Base-by-base conservation (phyloP, 2,888 invertebrate genomes). In the Cylloceria caligata region DNA sequence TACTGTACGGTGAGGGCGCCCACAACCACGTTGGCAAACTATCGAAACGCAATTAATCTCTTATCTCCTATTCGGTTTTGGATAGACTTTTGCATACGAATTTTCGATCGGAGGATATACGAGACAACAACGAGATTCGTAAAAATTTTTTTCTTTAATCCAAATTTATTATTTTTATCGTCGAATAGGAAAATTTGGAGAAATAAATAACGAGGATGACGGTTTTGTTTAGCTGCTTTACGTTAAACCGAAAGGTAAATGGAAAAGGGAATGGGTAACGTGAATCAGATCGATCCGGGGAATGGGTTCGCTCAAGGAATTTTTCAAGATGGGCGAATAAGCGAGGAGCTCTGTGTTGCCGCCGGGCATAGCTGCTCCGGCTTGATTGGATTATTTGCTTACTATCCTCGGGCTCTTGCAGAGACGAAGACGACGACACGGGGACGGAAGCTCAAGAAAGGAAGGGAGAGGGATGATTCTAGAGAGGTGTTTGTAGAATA, bases 331-430 rank as follows among this genome's bases (percentile, higher is more conserved):
- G 62, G 62, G 34, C 34, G 45, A 65, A 65, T 55, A 64, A 68
- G 47, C 47, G 57, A 65, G 21, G 57, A 49, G 47, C 3, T 60
- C 55, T 69, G 57, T 80, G 55, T 75, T 65, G 69, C 64, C 55
- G 55, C 36, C 27, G 64, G 69, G 36, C 45, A 73, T 60, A 36
- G 64, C 74, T 74, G 64, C 65, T 65, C 78, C 72, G 75, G 74
- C 72, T 83, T 89, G 88, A 90, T 90, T 90, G 88, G 87, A 89
- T 89, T 89, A 90, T 89, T 89, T 89, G 88, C 87, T 87, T 86
- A 85, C 86, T 86, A 80, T 81, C 85, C 83, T 76, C 75, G 77
- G 79, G 83, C 64, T 64, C 73, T 83, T 81, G 73, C 69, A 36
- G 78, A 76, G 74, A 75, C 80, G 68, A 76, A 16, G 78, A 57